A percentile compares a stretch with the other conserved stretches of the same genome.
These are phyloP conservation scores for Lysandra bellargus DNA, from an alignment of 2,888 invertebrate genomes.

Conservation along the genomic window DNA sequence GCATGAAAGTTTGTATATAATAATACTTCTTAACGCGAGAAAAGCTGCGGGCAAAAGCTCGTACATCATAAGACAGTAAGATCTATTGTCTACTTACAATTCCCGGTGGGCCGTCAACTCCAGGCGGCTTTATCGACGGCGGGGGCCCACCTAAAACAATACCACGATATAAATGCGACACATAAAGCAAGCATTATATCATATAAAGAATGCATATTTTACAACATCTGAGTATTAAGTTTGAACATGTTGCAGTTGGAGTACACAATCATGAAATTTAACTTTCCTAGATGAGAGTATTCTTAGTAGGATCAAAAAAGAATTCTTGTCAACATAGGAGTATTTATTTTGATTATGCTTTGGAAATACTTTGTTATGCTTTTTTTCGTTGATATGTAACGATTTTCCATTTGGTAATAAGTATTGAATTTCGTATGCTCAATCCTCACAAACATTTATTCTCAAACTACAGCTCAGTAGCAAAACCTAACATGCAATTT, in stretches of 20 bases:
- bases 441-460: not conserved
- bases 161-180: not conserved
- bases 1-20: no score
- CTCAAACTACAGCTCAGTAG: not conserved
- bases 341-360: not conserved
- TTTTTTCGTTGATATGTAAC: not conserved
- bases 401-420: not conserved
- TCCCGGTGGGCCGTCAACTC: slow-evolving; percentile 63
- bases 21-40: no score
- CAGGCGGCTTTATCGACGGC: slow-evolving; percentile 64
- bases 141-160: slow-evolving; percentile 64
- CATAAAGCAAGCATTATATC: not conserved
- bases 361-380: not conserved
- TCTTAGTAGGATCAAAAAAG: not conserved
- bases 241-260: not conserved
- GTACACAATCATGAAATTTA: not conserved
- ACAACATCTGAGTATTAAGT: not conserved
- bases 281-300: not conserved
- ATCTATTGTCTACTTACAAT: slow-evolving; percentile 52
- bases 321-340: not conserved
- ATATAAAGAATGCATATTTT: no score
- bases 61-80: not conserved
- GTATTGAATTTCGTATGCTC: not conserved
- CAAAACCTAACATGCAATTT: not conserved
- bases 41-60: no score